These are phyloP conservation scores for Ptychadena robeensis DNA, from an alignment of 2,797 vertebrate genomes.

Conservation along the genomic window DNA sequence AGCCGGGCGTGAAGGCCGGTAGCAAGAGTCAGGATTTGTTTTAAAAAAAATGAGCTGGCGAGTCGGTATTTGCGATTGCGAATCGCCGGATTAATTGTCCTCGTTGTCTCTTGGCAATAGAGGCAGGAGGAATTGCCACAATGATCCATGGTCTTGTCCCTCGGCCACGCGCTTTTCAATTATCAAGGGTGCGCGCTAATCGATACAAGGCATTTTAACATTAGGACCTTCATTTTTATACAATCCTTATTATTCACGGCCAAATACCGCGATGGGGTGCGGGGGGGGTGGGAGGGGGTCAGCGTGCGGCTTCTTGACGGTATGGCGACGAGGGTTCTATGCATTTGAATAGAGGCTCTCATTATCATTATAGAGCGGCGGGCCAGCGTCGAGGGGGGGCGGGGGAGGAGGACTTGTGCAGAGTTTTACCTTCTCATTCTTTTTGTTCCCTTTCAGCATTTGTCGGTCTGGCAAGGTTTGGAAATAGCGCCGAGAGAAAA, in stretches of 20 bases:
- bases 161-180: slow-evolving; percentile 79
- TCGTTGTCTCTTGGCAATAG: slow-evolving; percentile 79
- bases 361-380: slow-evolving; percentile 80
- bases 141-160: slow-evolving; percentile 82
- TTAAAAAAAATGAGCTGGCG: slow-evolving; percentile 84
- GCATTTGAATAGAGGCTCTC: slow-evolving; percentile 91
- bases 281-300: slow-evolving; percentile 73
- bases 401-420: slow-evolving; percentile 61
- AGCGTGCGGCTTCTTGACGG: slow-evolving; percentile 75
- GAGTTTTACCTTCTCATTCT: neutral
- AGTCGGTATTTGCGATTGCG: slow-evolving; percentile 84
- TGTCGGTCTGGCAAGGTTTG: too few species aligned
- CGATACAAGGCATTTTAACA: slow-evolving; percentile 85
- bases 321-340: slow-evolving; percentile 76
- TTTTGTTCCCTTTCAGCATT: neutral
- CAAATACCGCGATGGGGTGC: slow-evolving; percentile 76
- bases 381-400: slow-evolving; percentile 61
- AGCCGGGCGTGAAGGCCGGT: slow-evolving; percentile 81
- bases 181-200: slow-evolving; percentile 83
- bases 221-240: slow-evolving; percentile 81
- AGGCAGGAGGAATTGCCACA: slow-evolving; percentile 81
- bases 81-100: slow-evolving; percentile 89
- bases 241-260: slow-evolving; percentile 88
- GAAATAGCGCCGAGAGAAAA: too few species aligned
- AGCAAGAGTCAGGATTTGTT: slow-evolving; percentile 85